These are phyloP conservation scores for Avahi laniger DNA, from an alignment of 2,797 vertebrate species.

Conservation along the genomic window DNA sequence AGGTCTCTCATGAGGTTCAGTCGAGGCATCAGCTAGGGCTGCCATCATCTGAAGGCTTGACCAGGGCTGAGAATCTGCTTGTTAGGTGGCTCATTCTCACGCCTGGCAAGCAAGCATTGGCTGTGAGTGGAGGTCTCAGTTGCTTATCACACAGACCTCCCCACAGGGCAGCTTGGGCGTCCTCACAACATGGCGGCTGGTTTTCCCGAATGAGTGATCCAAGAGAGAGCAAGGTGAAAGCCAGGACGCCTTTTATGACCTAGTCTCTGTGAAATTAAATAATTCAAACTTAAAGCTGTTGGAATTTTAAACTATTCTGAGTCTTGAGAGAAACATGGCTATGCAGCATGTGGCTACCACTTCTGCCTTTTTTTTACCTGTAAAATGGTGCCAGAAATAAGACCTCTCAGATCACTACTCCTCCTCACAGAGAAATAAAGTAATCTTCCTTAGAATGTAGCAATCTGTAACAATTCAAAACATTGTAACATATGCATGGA, in stretches of 20 bases:
- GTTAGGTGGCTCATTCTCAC: neutral
- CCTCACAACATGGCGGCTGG: neutral
- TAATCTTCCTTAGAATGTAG: neutral
- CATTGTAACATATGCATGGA: neutral
- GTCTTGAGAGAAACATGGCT: neutral
- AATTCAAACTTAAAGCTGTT: neutral
- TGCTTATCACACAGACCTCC: neutral
- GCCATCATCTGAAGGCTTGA: neutral
- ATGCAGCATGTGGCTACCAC: neutral
- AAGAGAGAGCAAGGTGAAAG: neutral
- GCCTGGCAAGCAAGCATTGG: neutral
- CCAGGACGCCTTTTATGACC: neutral
- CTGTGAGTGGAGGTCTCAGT: neutral
- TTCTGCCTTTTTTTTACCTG: neutral
- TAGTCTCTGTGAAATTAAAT: neutral
- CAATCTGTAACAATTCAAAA: neutral
- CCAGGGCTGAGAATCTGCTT: neutral
- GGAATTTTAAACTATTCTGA: neutral
- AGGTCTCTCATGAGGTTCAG: neutral
- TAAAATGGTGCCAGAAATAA: neutral
- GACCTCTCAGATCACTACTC: neutral
- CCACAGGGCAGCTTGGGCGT: neutral
- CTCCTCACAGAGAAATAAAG: neutral
- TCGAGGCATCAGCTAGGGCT: neutral
- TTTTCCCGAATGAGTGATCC: neutral